These are phyloP conservation scores for Drosophila barbarae DNA, from an alignment of 2,888 invertebrate species.

Conservation along the genomic window DNA sequence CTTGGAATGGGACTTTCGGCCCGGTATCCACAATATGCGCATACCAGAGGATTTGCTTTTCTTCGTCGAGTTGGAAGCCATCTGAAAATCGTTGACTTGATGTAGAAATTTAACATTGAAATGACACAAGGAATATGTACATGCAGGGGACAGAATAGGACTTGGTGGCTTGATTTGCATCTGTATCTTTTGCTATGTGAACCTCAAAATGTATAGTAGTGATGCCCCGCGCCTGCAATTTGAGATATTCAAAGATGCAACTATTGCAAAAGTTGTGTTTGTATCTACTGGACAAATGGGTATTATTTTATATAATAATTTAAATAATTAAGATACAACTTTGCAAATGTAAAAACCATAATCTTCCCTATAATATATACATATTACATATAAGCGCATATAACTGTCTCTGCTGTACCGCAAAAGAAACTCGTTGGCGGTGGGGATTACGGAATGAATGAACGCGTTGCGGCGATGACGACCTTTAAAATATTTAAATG, in stretches of 20 bases:
- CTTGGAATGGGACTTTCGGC: constrained; percentile 76
- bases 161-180: no score
- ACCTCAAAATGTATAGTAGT: no score
- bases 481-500: constrained; percentile 22
- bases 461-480: constrained; percentile 6
- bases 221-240: no score
- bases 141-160: background rate
- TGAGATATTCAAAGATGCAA: no score
- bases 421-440: constrained; percentile 4
- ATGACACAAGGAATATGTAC: background rate
- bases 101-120: constrained; percentile 19
- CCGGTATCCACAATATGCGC: constrained; percentile 79
- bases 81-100: constrained; percentile 59
- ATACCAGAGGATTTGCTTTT: constrained; percentile 74
- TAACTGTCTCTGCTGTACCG: constrained; percentile 1
- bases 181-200: no score
- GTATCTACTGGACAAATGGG: no score
- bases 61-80: constrained; percentile 70
- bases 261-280: no score
- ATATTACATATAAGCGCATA: no score
- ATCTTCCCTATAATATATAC: background rate
- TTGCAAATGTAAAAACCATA: background rate
- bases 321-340: no score
- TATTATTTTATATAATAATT: no score
- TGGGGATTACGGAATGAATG: constrained; percentile 14